These are phyloP conservation scores for Diachrysia chrysitis DNA, from an alignment of 2,888 invertebrate species.

Conservation along the genomic window DNA sequence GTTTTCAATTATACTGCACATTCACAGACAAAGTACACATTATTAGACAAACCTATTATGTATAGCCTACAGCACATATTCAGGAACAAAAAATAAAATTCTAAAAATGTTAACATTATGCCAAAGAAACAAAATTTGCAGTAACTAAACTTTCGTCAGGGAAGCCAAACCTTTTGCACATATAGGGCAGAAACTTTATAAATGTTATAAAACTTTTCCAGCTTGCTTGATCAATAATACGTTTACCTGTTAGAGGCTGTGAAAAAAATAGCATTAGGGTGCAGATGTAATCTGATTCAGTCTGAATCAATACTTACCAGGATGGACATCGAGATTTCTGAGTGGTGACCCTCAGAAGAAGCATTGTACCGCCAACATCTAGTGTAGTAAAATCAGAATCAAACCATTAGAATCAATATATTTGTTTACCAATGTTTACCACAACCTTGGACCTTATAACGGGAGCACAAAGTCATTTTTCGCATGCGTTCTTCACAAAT, in stretches of 20 bases:
- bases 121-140: slow-evolving; percentile 12
- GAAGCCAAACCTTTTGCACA: slow-evolving; percentile 3
- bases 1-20: neutral
- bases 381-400: slow-evolving; percentile 86
- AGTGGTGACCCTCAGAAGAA: slow-evolving; percentile 65
- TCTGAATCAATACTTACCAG: slow-evolving; percentile 76
- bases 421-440: slow-evolving; percentile 47
- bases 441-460: slow-evolving; percentile 50
- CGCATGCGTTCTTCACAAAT: slow-evolving; percentile 39
- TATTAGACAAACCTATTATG: neutral
- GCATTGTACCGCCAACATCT: slow-evolving; percentile 75
- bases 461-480: slow-evolving; percentile 31
- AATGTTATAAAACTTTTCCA: slow-evolving; percentile 8
- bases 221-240: slow-evolving; percentile 33
- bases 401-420: slow-evolving; percentile 77
- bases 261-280: slow-evolving; percentile 51
- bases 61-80: neutral
- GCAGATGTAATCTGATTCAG: slow-evolving; percentile 33
- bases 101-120: slow-evolving; percentile 8
- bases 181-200: slow-evolving; percentile 11
- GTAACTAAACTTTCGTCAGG: neutral
- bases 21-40: neutral
- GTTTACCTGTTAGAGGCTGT: slow-evolving; percentile 61
- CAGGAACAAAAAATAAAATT: neutral
- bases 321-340: slow-evolving; percentile 59